Percentiles rank a stretch among this genome's conserved stretches.
phyloP scores from a whole-genome alignment of 2,113 vertebrate genomes.

The Notechis scutatus region DNA sequence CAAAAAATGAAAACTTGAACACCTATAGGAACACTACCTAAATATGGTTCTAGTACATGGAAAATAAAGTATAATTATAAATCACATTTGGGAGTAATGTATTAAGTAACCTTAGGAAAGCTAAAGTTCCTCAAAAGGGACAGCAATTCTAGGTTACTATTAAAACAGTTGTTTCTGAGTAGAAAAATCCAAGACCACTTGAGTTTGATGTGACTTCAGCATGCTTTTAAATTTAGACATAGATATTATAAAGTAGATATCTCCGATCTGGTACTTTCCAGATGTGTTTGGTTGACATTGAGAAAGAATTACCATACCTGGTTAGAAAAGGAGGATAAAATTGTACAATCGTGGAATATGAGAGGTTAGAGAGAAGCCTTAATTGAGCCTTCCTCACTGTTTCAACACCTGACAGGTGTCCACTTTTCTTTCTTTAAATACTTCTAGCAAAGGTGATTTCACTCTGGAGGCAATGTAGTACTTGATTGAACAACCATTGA shows the following conservation, averaged over 20 bases:
- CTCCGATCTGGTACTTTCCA: not conserved
- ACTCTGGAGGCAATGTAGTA: not conserved
- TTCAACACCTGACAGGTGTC: not conserved
- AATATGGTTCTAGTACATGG: not conserved
- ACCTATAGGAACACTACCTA: not conserved
- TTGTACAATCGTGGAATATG: not conserved
- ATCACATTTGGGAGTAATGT: not conserved
- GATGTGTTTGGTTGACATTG: not conserved
- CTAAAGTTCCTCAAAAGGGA: not conserved
- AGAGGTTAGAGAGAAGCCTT: not conserved
- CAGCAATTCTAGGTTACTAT: not conserved
- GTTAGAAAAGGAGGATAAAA: not conserved
- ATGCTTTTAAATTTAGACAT: not conserved
- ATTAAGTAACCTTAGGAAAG: not conserved
- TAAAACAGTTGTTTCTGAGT: not conserved
- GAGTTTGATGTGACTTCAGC: not conserved
- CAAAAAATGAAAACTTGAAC: not conserved
- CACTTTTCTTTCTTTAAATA: not conserved
- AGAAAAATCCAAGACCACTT: not conserved
- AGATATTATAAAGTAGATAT: not conserved
- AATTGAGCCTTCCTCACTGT: not conserved
- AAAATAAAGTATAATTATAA: not conserved
- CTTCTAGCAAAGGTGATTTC: not conserved
- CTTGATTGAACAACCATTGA: not conserved
- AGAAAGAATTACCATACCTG: not conserved